These are phyloP conservation scores for Caenorhabditis zanzibari DNA, from an alignment of 2,888 invertebrate genomes.

Conservation along the genomic window DNA sequence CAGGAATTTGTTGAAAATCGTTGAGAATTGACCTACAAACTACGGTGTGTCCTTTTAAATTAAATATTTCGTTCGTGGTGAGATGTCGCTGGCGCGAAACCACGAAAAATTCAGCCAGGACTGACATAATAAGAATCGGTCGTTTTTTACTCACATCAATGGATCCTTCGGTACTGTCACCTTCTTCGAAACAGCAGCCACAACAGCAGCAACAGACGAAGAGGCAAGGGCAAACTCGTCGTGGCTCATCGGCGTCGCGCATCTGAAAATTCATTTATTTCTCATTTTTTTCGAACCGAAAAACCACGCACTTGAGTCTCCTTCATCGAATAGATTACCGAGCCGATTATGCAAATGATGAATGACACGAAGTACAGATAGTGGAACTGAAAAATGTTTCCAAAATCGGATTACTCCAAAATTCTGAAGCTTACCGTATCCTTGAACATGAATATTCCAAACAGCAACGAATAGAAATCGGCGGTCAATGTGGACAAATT, in stretches of 20 bases:
- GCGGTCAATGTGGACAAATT: constrained; percentile 91
- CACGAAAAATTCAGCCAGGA: too few species aligned
- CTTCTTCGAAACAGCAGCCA: constrained; percentile 73
- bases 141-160: constrained; percentile 54
- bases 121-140: too few species aligned
- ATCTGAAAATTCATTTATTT: constrained; percentile 51
- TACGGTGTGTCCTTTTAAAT: too few species aligned
- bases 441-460: constrained; percentile 90
- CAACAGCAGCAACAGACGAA: constrained; percentile 77
- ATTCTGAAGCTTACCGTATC: constrained; percentile 87
- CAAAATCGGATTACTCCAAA: neutral
- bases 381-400: constrained; percentile 88
- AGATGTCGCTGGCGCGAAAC: too few species aligned
- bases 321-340: constrained; percentile 78
- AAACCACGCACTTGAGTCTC: constrained; percentile 70
- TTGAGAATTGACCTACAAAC: too few species aligned
- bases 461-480: constrained; percentile 91
- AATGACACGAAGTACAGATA: constrained; percentile 91
- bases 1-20: too few species aligned
- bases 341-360: constrained; percentile 89
- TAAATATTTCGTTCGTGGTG: too few species aligned
- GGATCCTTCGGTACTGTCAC: constrained; percentile 69
- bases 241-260: constrained; percentile 75
- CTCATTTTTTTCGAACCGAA: neutral
- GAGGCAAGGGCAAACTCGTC: constrained; percentile 75